Evolutionary conservation across 2,113 vertebrate species (phyloP).

Genomic region (Chionodraco myersi): DNA sequence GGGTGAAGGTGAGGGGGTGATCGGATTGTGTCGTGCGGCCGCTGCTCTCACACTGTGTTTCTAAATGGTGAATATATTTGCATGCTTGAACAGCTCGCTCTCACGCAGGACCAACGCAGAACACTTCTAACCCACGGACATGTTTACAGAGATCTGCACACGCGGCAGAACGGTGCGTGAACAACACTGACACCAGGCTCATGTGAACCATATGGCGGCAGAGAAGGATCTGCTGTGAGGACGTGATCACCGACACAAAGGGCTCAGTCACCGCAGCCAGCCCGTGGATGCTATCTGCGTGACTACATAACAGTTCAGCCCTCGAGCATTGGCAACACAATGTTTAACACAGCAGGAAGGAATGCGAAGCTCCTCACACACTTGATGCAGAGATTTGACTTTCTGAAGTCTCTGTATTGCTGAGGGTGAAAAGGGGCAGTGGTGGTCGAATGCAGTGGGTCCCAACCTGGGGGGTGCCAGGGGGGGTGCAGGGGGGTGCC

Average conservation of each 20-base stretch:
- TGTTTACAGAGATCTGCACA: slow-evolving; percentile 43
- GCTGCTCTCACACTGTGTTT: neutral
- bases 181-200: slow-evolving; percentile 48
- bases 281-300: slow-evolving; percentile 24
- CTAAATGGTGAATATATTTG: slow-evolving; percentile 34
- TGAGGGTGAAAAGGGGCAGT: neutral
- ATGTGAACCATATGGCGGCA: slow-evolving; percentile 56
- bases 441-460: too few species aligned
- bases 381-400: slow-evolving; percentile 26
- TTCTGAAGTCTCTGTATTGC: neutral
- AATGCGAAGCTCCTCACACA: slow-evolving; percentile 15
- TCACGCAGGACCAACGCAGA: neutral
- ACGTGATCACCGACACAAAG: neutral
- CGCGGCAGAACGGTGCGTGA: slow-evolving; percentile 30
- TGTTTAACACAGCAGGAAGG: slow-evolving; percentile 31
- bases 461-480: too few species aligned
- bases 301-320: slow-evolving; percentile 21
- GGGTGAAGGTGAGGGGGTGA: neutral
- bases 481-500: too few species aligned
- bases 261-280: neutral
- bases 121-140: slow-evolving; percentile 6
- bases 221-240: slow-evolving; percentile 4
- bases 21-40: neutral
- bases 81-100: slow-evolving; percentile 3
- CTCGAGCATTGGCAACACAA: neutral